These are phyloP conservation scores for Heteromormyrus szaboi DNA, from an alignment of 2,797 vertebrate genomes.

Conservation along the genomic window DNA sequence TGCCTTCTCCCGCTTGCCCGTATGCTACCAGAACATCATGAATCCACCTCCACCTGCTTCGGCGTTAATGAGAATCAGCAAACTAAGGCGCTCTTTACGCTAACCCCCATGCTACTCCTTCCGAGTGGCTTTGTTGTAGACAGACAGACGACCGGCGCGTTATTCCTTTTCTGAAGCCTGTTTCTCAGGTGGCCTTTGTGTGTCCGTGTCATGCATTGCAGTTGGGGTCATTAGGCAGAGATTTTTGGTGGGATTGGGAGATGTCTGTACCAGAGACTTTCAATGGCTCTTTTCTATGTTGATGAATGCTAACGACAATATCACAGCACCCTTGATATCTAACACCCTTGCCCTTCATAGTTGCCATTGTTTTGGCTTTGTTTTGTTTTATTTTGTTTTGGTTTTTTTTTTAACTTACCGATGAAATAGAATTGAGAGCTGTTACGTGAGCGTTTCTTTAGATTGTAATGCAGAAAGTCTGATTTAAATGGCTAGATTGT, in stretches of 20 bases:
- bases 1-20: neutral
- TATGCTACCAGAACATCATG: neutral
- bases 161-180: neutral
- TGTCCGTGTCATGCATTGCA: neutral
- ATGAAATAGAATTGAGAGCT: conserved; percentile 50
- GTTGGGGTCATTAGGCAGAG: neutral
- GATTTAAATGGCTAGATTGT: conserved; percentile 8
- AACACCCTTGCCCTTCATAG: conserved; percentile 57
- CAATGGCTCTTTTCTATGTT: conserved; percentile 33
- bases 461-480: conserved; percentile 11
- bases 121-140: neutral
- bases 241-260: conserved; percentile 6
- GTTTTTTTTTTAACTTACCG: conserved; percentile 51
- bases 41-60: neutral
- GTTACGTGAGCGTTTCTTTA: conserved; percentile 34
- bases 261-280: neutral
- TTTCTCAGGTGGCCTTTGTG: neutral
- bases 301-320: conserved; percentile 52
- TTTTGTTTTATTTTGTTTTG: conserved; percentile 33
- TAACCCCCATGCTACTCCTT: neutral
- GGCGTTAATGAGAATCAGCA: neutral
- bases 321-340: conserved; percentile 32
- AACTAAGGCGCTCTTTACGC: neutral
- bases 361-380: conserved; percentile 65
- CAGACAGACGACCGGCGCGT: neutral